A percentile compares a stretch with the other conserved stretches of the same genome.
These are phyloP conservation scores for Myiagra hebetior DNA, from an alignment of 2,113 vertebrate species.

Conservation along the genomic window DNA sequence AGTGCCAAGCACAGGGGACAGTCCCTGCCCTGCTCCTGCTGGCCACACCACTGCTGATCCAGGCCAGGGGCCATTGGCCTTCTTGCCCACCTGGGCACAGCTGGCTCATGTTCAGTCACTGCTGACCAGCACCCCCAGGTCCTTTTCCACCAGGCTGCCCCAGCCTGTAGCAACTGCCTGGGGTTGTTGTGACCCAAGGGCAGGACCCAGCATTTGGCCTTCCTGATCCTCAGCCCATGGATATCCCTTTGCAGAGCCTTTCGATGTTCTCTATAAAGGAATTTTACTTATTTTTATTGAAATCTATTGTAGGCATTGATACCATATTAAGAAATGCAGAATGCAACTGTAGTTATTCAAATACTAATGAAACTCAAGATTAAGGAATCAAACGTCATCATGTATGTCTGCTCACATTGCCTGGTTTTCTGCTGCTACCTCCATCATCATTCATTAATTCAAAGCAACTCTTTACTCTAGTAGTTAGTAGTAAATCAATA, in stretches of 20 bases:
- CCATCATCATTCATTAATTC: no score
- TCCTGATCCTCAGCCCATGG: neutral
- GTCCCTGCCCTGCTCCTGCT: neutral
- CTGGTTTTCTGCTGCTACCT: no score
- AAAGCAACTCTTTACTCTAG: no score
- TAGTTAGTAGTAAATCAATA: no score
- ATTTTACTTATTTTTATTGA: neutral
- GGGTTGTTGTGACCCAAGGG: neutral
- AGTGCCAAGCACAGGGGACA: neutral
- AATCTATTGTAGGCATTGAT: neutral
- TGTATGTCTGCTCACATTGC: neutral
- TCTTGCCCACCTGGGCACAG: neutral
- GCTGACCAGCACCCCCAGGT: no score
- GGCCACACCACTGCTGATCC: rapidly evolving
- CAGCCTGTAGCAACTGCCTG: neutral
- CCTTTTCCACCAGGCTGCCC: neutral
- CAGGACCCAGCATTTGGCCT: neutral
- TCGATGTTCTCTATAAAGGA: neutral
- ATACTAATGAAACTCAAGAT: neutral
- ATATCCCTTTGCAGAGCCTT: neutral
- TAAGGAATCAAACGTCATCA: neutral
- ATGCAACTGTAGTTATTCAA: neutral
- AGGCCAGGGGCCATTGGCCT: neutral
- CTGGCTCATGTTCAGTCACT: rapidly evolving
- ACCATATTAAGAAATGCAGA: neutral